A percentile compares a stretch with the other conserved stretches of the same genome.
phyloP scores from a whole-genome alignment of 37 sponge, comb jelly and placozoan genomes.

The Spongilla lacustris region DNA sequence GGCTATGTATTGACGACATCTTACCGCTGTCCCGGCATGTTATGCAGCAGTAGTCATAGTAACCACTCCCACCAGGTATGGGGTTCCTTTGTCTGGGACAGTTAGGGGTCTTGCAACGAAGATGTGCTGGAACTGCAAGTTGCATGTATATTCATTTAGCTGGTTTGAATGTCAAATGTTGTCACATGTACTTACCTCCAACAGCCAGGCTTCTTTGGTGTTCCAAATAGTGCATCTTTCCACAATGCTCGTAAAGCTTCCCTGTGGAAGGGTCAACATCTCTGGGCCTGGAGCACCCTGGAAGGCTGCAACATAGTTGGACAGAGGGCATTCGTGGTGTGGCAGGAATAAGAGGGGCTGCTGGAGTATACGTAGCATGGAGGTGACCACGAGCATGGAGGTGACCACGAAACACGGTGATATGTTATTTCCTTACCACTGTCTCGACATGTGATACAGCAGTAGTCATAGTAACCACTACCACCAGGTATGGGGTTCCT shows the following conservation, averaged over 20 bases:
- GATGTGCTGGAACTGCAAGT: no score
- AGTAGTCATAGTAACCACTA: neutral
- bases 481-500: neutral
- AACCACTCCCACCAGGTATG: neutral
- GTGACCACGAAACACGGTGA: neutral
- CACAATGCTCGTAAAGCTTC: conserved; percentile 52
- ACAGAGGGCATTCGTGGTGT: neutral
- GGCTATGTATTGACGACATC: no score
- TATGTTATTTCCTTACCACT: neutral
- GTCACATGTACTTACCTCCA: neutral
- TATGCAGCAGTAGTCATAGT: conserved; percentile 45
- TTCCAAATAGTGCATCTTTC: conserved; percentile 36
- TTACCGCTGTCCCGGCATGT: conserved; percentile 23
- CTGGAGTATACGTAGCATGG: no score
- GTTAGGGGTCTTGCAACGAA: conserved; percentile 7
- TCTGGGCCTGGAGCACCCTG: neutral
- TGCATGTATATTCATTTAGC: no score
- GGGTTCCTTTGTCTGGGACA: neutral
- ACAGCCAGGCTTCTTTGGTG: neutral
- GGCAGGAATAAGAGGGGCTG: no score
- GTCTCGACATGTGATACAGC: neutral
- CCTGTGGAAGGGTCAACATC: conserved; percentile 11
- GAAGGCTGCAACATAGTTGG: neutral
- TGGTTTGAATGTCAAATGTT: neutral
- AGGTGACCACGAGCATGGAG: no score